phyloP scores from a whole-genome alignment of 2,113 vertebrate species.

The Zosterops borbonicus region DNA sequence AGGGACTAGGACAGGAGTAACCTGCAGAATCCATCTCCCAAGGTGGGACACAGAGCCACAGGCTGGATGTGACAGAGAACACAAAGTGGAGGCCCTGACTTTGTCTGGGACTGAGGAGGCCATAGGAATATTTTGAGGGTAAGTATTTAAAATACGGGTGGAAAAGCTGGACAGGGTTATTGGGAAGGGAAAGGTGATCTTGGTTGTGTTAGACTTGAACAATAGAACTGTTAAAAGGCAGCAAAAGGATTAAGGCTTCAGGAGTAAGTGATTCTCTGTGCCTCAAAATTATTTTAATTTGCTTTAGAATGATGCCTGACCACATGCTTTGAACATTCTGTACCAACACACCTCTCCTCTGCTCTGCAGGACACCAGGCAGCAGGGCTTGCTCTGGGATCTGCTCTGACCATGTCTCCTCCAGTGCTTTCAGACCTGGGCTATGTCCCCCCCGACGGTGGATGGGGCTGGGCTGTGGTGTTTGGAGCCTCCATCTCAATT shows the following conservation, averaged over 20 bases:
- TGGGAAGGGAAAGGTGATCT: not conserved
- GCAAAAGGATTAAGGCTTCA: not conserved
- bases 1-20: not conserved
- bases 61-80: not conserved
- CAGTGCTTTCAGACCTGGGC: conserved; percentile 23
- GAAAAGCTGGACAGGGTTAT: not conserved
- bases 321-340: accelerated
- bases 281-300: not conserved
- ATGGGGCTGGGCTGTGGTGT: conserved; percentile 89
- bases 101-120: not conserved
- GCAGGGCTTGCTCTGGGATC: not conserved
- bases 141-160: not conserved
- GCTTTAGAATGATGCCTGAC: not conserved
- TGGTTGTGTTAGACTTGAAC: not conserved
- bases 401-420: conserved; percentile 72
- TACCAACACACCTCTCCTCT: not conserved
- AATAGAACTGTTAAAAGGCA: not conserved
- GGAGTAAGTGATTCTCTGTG: not conserved
- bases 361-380: not conserved
- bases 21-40: not conserved
- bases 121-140: not conserved
- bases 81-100: not conserved
- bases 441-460: conserved; percentile 79
- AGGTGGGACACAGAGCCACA: not conserved
- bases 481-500: conserved; percentile 84